A percentile compares a stretch with the other conserved stretches of the same genome.
These are phyloP conservation scores for Sphinx pinastri DNA, from an alignment of 2,888 invertebrate genomes.

Conservation along the genomic window DNA sequence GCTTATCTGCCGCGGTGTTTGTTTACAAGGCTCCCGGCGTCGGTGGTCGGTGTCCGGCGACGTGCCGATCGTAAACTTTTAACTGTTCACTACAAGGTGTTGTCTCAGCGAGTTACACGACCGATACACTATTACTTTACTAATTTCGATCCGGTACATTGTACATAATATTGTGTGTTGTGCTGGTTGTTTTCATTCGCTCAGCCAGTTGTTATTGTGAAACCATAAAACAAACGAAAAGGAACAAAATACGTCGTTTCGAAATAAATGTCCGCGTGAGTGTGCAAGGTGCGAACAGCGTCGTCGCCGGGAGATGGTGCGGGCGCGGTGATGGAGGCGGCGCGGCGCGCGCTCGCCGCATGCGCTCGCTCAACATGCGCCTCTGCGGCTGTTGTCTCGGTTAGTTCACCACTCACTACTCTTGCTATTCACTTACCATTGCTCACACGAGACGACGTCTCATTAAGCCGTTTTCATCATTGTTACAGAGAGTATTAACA, in stretches of 20 bases:
- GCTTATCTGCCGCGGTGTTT: constrained; percentile 63
- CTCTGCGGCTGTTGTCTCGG: constrained; percentile 80
- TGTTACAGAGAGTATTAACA: neutral
- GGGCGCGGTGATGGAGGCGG: constrained; percentile 67
- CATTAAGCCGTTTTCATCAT: neutral
- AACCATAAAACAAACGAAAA: constrained; percentile 36
- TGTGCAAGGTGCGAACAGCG: constrained; percentile 57
- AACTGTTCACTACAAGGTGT: constrained; percentile 41
- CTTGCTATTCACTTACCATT: neutral
- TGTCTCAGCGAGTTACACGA: constrained; percentile 35
- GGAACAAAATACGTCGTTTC: constrained; percentile 64
- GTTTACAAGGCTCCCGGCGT: constrained; percentile 60
- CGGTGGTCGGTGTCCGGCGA: constrained; percentile 50
- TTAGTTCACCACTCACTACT: constrained; percentile 51
- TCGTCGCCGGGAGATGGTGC: constrained; percentile 58
- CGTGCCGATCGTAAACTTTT: constrained; percentile 51
- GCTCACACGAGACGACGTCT: neutral
- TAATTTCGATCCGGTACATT: constrained; percentile 26
- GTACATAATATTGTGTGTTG: constrained; percentile 2
- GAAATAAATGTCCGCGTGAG: constrained; percentile 73
- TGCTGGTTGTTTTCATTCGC: constrained; percentile 6
- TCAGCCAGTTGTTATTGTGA: constrained; percentile 29
- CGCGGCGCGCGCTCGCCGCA: constrained; percentile 62
- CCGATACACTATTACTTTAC: constrained; percentile 35
- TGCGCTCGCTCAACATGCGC: constrained; percentile 75